phyloP scores from a whole-genome alignment of 92 coral and sea anemone species.

The Actinernus sp. region DNA sequence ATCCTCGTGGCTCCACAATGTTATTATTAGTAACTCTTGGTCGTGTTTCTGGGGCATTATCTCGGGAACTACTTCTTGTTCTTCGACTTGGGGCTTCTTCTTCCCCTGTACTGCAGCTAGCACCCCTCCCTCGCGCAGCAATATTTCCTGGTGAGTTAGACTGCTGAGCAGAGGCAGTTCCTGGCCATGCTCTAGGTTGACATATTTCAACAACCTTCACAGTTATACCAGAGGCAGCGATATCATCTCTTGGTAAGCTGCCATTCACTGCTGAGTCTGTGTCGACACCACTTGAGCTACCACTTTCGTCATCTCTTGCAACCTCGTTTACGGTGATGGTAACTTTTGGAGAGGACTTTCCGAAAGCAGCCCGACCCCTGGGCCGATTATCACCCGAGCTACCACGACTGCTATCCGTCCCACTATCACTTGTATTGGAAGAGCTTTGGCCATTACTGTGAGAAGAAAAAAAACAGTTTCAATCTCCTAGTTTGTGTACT shows the following conservation, averaged over 20 bases:
- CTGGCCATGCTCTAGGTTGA: not conserved
- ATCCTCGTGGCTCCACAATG: too few relatives aligned
- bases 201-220: slow-evolving; percentile 29
- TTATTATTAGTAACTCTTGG: too few relatives aligned
- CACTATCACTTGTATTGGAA: slow-evolving; percentile 87
- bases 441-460: slow-evolving; percentile 67
- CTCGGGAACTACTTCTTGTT: not conserved
- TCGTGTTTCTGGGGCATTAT: not conserved
- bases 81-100: not conserved
- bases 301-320: slow-evolving; percentile 79
- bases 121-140: slow-evolving; percentile 10
- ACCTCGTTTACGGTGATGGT: slow-evolving; percentile 44
- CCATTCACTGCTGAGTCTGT: slow-evolving; percentile 71
- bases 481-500: too few relatives aligned
- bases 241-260: not conserved
- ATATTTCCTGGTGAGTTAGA: not conserved
- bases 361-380: slow-evolving; percentile 42
- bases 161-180: not conserved
- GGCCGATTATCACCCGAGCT: slow-evolving; percentile 66
- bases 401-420: slow-evolving; percentile 83
- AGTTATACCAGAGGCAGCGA: slow-evolving; percentile 4
- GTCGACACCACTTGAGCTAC: slow-evolving; percentile 92
- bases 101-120: slow-evolving; percentile 4
- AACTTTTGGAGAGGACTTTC: slow-evolving; percentile 27
- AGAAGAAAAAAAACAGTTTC: slow-evolving; percentile 8